Evolutionary conservation across 2,888 invertebrate species (phyloP).

Genomic region (Agelastica alni): DNA sequence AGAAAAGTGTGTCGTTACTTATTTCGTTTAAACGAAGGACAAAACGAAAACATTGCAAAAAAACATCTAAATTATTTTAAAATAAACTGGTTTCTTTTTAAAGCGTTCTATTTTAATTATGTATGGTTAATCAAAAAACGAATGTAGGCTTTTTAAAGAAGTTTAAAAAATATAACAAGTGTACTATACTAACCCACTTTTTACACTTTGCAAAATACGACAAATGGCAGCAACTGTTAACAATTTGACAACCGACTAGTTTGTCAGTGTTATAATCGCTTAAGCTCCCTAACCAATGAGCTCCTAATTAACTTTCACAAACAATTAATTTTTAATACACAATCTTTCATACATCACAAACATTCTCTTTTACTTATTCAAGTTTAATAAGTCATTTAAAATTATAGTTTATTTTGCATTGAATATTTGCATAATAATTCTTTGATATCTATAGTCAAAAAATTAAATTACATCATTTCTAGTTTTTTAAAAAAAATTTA

Average conservation of each 20-base stretch:
- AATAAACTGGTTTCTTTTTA: conserved; percentile 9
- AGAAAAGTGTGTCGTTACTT: conserved; percentile 17
- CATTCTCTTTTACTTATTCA: too few relatives aligned
- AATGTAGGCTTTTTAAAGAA: neutral
- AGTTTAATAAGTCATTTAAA: too few relatives aligned
- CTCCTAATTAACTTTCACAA: too few relatives aligned
- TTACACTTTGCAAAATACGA: conserved; percentile 2
- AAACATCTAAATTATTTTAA: neutral
- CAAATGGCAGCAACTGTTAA: neutral
- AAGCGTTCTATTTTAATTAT: neutral
- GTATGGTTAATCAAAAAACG: conserved; percentile 2
- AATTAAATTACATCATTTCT: too few relatives aligned
- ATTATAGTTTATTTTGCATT: too few relatives aligned
- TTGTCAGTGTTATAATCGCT: too few relatives aligned
- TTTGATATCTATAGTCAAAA: too few relatives aligned
- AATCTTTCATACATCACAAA: too few relatives aligned
- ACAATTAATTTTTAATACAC: too few relatives aligned
- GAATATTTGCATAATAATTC: too few relatives aligned
- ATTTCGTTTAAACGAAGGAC: conserved; percentile 15
- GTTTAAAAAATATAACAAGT: conserved; percentile 6
- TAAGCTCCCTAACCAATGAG: too few relatives aligned
- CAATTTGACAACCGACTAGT: conserved; percentile 2
- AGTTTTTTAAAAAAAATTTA: too few relatives aligned
- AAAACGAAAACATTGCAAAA: conserved; percentile 11
- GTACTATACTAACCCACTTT: conserved; percentile 16